phyloP scores from a whole-genome alignment of 2,888 invertebrate genomes.

The Tenthredo amoena region DNA sequence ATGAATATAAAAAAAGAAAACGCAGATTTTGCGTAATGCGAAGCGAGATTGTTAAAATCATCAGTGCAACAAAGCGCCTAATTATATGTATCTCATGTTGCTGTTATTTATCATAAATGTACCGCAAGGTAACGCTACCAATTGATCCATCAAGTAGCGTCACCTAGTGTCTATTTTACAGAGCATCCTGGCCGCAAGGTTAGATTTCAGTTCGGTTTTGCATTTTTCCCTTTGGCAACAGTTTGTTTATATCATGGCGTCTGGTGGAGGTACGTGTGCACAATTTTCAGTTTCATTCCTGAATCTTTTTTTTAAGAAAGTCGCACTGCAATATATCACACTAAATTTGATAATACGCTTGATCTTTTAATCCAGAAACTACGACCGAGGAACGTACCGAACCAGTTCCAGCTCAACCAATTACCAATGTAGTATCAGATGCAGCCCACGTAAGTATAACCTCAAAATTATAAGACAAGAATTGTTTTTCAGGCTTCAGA shows the following conservation, averaged over 20 bases:
- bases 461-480: conserved; percentile 56
- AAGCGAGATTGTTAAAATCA: not conserved
- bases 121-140: not conserved
- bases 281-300: conserved; percentile 43
- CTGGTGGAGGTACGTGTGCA: conserved; percentile 71
- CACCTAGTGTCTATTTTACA: not conserved
- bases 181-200: not conserved
- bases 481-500: not conserved
- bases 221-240: conserved; percentile 53
- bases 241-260: conserved; percentile 75
- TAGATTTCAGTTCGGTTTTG: not conserved
- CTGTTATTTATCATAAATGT: not conserved
- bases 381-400: conserved; percentile 73
- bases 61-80: not conserved
- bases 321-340: not conserved
- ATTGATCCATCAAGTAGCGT: not conserved
- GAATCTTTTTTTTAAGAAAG: conserved; percentile 21
- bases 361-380: conserved; percentile 63
- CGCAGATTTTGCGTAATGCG: not conserved
- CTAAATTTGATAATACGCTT: conserved; percentile 26
- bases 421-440: conserved; percentile 73
- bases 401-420: conserved; percentile 67
- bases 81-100: not conserved
- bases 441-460: conserved; percentile 73
- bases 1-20: not conserved